Evolutionary conservation across 1,140 invertebrate species (phyloP), one percentile per base, ranked within the genome.

Genomic region (Vanessa tameamea): DNA sequence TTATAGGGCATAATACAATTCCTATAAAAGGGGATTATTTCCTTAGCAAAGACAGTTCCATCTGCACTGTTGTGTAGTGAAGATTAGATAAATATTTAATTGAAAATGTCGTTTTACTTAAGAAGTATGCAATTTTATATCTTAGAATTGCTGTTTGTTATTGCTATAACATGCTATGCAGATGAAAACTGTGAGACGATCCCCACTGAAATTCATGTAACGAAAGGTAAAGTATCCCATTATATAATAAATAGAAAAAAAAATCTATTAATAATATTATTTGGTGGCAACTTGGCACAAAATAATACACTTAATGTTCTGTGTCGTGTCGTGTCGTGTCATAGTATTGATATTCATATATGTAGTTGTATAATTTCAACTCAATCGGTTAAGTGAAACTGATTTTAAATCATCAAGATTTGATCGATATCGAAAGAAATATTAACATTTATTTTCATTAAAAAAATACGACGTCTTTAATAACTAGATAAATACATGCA

Each of bases 151-250:
- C 63, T 75, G 47, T 48, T 57, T 26, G 8, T 75, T 65, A 20
- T 53, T 23, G 20, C 48, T 26, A 69, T 79, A 31, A 79, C 73
- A 31, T 81, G 82, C 77, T 79, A 74, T 63, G 84, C 83, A 57
- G 89, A 89, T 65, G 89, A 91, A 81, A 86, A 80, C 66, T 92
- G 90, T 80, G 90, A 92, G 78, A 88, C 89, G 13, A 64, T 88
- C 64, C 83, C 86, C 43, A 87, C 83, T 43, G 90, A 92, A 81
- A 88, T 92, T 68, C 89, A 91, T 69, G 83, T 92, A 16, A 92
- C 88, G 11, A 92, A 92, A 87, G 90, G 90, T 91, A 80, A 51
- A 16, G 4, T 47, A 16, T 15, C 16, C 50, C n/a, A 53, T n/a
- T 53, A n/a, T 20, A 8, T 53, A 5, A 53, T 16, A n/a, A 3